phyloP scores from a whole-genome alignment of 1,140 invertebrate genomes.

The Brachionus angularis region DNA sequence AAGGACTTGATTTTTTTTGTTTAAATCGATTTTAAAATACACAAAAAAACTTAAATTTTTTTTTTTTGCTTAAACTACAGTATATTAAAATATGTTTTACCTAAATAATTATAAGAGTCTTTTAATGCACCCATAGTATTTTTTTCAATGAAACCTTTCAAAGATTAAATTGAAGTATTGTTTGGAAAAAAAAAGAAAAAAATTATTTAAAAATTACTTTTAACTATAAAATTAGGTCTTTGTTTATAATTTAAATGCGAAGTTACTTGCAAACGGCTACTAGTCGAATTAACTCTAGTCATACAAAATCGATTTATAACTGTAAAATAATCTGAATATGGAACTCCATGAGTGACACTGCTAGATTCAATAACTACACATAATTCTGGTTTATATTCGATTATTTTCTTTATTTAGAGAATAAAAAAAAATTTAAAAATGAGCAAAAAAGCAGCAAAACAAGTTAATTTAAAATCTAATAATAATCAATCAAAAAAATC shows the following conservation, averaged over 20 bases:
- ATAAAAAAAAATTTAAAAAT: constrained; percentile 19
- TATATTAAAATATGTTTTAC: constrained; percentile 17
- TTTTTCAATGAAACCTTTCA: constrained; percentile 37
- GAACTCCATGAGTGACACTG: constrained; percentile 30
- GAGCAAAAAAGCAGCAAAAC: background rate
- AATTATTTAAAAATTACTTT: background rate
- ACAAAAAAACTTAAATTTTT: background rate
- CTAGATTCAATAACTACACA: constrained; percentile 34
- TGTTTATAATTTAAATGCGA: constrained; percentile 11
- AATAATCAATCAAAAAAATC: background rate
- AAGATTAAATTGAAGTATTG: background rate
- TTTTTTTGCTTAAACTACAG: too few relatives aligned
- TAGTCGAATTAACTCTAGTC: constrained; percentile 17
- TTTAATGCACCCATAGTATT: constrained; percentile 29
- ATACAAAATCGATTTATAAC: constrained; percentile 41
- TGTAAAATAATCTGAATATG: constrained; percentile 40
- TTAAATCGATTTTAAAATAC: constrained; percentile 12
- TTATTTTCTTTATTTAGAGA: constrained; percentile 16
- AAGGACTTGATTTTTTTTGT: too few relatives aligned
- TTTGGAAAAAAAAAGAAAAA: background rate
- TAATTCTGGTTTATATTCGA: constrained; percentile 14
- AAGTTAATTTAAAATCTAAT: too few relatives aligned
- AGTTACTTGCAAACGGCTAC: background rate
- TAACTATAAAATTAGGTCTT: constrained; percentile 35
- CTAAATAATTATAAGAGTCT: constrained; percentile 34